Conservation (phyloP, 2,888 invertebrate genomes). For the Leptodirus hochenwartii region DNA sequence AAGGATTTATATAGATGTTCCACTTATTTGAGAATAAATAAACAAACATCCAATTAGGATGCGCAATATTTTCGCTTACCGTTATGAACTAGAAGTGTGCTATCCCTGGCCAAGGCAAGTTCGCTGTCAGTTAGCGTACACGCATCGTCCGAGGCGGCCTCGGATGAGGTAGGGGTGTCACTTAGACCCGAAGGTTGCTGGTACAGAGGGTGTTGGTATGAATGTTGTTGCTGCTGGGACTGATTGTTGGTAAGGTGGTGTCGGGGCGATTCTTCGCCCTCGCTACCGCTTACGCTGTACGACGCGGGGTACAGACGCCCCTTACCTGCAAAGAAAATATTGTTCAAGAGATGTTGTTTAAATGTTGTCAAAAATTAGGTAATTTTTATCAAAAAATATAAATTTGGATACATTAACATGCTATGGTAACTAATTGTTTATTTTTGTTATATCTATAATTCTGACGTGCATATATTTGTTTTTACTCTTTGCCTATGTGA, state of each 20-base stretch:
- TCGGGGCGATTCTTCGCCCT: conserved; percentile 45
- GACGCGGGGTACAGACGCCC: conserved; percentile 59
- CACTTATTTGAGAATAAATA: too few species aligned
- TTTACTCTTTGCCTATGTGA: too few species aligned
- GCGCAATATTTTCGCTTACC: conserved; percentile 38
- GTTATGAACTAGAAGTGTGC: conserved; percentile 68
- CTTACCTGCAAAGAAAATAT: conserved; percentile 35
- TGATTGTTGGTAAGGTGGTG: conserved; percentile 21
- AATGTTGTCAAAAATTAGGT: not conserved
- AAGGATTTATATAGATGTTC: too few species aligned
- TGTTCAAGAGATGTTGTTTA: not conserved
- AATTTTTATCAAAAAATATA: not conserved
- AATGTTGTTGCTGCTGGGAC: conserved; percentile 23
- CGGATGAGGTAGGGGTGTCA: conserved; percentile 57
- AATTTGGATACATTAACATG: not conserved
- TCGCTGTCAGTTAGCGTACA: conserved; percentile 71
- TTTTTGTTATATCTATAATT: too few species aligned
- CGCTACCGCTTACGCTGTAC: conserved; percentile 59
- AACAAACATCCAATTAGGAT: conserved; percentile 8
- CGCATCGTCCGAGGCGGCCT: conserved; percentile 72
- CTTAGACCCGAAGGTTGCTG: conserved; percentile 38
- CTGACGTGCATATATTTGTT: too few species aligned
- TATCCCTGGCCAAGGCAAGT: conserved; percentile 63
- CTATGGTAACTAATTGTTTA: too few species aligned
- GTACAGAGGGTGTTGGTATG: conserved; percentile 32